Base-by-base conservation (phyloP, 2,113 vertebrate genomes). In the Zapornia atra region DNA sequence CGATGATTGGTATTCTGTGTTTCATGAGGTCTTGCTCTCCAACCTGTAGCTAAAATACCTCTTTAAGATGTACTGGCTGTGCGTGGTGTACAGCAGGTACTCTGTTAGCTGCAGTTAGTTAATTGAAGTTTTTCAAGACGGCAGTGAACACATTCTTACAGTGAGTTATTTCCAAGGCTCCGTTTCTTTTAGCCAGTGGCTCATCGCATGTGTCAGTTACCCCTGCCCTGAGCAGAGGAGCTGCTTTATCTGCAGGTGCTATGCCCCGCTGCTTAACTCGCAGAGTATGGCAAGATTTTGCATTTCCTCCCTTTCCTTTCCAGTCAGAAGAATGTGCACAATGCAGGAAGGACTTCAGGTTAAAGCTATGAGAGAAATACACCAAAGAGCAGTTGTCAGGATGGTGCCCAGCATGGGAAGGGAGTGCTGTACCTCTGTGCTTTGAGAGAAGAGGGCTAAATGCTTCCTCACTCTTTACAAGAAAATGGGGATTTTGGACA, bases 131-230 rank as follows among this genome's bases (percentile, higher is more conserved):
- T 68, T 78, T 80, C 29, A 71, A 61, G 51, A 10, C 24, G 53
- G 40, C 16, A 13, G 18, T 28, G n/a, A 48, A 48, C 12, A 10
- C 2, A 2, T 3, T 53, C 12, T 46, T 36, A 38, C 4, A 25
- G 36, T 1, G 7, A 73, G 31, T 51, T 86, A 28, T 48, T 87
- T 59, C 73, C 0, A 0, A 40, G 36, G 25, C 46, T 83, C 20
- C 1, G 0, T 80, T 59, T 81, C 38, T 70, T 60, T 36, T 29
- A 31, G 20, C 5, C 29, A 51, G 18, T 59, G 46, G 50, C 18
- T 83, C 0, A 1, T 5, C 5, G 22, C 1, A 0, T 10, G 9
- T 36, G 48, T 36, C 2, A 2, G 25, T n/a, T 61, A 25, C 1
- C 6, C 31, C 82, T 63, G 59, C 15, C 46, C 26, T 10, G 34